phyloP scores from a whole-genome alignment of 2,888 invertebrate genomes.

The Adelognathus sp. region DNA sequence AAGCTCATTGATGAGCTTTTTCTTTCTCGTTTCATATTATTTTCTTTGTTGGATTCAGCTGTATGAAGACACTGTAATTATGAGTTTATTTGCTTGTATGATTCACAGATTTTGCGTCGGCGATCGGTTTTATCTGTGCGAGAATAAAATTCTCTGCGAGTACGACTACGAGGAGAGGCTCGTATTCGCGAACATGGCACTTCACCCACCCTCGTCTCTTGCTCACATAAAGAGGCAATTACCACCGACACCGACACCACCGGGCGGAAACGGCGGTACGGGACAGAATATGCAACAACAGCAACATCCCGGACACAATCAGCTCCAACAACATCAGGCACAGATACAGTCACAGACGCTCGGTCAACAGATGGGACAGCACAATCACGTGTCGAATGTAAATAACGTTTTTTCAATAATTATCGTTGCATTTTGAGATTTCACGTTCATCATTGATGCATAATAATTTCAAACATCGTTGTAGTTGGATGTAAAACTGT shows the following conservation, averaged over 20 bases:
- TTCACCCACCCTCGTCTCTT: constrained; percentile 90
- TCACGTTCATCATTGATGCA: too few relatives aligned
- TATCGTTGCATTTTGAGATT: too few relatives aligned
- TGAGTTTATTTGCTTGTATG: constrained; percentile 57
- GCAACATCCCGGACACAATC: constrained; percentile 74
- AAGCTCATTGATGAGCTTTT: constrained; percentile 13
- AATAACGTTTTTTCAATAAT: too few relatives aligned
- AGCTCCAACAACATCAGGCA: constrained; percentile 70
- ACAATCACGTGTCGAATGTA: constrained; percentile 79
- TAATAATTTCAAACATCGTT: too few relatives aligned
- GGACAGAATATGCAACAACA: constrained; percentile 70
- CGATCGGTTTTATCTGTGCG: constrained; percentile 97
- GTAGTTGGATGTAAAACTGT: too few relatives aligned
- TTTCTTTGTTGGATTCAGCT: too few relatives aligned
- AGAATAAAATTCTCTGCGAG: constrained; percentile 98
- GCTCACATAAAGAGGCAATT: constrained; percentile 90
- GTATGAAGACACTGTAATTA: too few relatives aligned
- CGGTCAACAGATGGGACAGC: constrained; percentile 75
- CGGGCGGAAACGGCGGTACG: constrained; percentile 51
- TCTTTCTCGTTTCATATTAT: too few relatives aligned
- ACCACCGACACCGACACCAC: constrained; percentile 77
- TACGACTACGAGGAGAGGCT: constrained; percentile 98
- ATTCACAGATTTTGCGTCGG: constrained; percentile 96
- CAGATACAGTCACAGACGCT: constrained; percentile 75
- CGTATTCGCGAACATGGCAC: constrained; percentile 97